Percentiles rank a stretch among this genome's conserved stretches.
phyloP scores from a whole-genome alignment of 2,113 vertebrate species.

The Mirounga angustirostris region DNA sequence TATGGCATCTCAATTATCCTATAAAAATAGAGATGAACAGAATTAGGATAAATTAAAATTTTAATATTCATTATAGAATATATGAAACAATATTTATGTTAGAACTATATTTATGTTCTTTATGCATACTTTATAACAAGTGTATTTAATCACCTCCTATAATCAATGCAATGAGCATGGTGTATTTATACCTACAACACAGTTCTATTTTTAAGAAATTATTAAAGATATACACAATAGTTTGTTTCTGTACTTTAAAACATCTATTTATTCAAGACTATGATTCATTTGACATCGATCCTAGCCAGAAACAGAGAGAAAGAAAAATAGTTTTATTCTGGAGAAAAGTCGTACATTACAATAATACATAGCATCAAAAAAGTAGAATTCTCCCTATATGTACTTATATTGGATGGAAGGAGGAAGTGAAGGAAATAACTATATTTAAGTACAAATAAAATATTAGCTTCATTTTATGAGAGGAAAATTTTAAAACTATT shows the following conservation, averaged over 20 bases:
- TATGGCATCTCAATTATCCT: not conserved
- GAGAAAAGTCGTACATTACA: not conserved
- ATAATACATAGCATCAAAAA: not conserved
- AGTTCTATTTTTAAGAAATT: not conserved
- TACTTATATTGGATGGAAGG: not conserved
- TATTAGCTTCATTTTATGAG: not conserved
- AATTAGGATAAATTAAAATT: not conserved
- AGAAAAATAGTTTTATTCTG: slow-evolving; percentile 2
- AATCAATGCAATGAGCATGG: not conserved
- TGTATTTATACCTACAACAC: not conserved
- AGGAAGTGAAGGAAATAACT: not conserved
- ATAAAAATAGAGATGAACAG: not conserved
- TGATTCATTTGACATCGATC: not conserved
- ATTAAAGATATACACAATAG: not conserved
- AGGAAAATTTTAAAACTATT: not conserved
- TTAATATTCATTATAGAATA: not conserved
- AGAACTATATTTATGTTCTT: not conserved
- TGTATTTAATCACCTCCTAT: not conserved
- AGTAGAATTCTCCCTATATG: not conserved
- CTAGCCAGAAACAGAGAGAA: not conserved
- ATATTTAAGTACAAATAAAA: not conserved
- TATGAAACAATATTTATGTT: not conserved
- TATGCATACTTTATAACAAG: not conserved
- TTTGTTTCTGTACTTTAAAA: slow-evolving; percentile 17
- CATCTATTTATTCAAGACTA: not conserved